Evolutionary conservation across 2,113 vertebrate species (phyloP), one percentile per base, ranked within the genome.

Genomic region (Scytalopus superciliaris): DNA sequence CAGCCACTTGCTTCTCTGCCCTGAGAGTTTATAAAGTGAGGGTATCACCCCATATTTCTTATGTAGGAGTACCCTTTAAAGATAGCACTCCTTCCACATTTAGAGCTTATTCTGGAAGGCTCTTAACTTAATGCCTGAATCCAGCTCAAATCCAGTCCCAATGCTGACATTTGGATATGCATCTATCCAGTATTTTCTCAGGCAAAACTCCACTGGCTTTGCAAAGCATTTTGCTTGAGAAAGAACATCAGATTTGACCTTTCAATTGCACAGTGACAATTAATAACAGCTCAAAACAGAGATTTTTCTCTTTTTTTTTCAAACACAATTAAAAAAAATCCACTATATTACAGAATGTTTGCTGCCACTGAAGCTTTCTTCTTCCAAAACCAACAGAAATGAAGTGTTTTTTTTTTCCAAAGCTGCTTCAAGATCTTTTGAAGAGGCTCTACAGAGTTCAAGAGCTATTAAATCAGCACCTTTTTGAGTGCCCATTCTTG

Each of bases 121-220:
- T 70, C 64, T 78, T 86, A 74, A 28, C 72, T 80, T 80, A 67
- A 64, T 63, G 86, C 76, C 76, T 93, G 91, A 96, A 93, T 35
- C 52, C 76, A 74, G 75, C 74, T 96, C 94, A 90, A 94, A 69
- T 49, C 12, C 70, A 88, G 63, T 93, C 92, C 95, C 88, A 93
- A 17, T 70, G 83, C 86, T 95, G 95, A 97, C 88, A 92, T 97
- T 95, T 93, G 76, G 77, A 68, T 68, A 70, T 89, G 68, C 44
- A 92, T 89, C 68, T 88, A 39, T 75, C 64, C 95, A 94, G 80
- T 93, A 84, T 97, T 96, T 96, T 97, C 89, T 93, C 94, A 94
- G 95, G 95, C 96, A 97, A 84, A 93, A 87, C 89, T 94, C 95
- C 96, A 93, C 25, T 95, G 93, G 94, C 94, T 97, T 95, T 88